Base-by-base conservation (phyloP, 2,797 vertebrate genomes). In the Coranthus polyacanthus region DNA sequence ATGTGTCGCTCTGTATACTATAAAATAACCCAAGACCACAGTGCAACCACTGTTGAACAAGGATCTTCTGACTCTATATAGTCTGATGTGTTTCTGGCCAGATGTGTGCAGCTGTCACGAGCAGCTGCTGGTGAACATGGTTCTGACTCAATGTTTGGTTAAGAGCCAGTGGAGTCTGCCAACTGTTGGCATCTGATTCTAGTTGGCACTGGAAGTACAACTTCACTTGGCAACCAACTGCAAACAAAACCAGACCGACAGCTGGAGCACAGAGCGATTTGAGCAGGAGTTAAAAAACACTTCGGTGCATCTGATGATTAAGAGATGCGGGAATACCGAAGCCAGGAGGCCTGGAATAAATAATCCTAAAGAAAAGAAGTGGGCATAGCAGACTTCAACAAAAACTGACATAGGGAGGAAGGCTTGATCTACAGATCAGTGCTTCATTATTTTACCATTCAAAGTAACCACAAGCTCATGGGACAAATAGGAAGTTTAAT, bases 31-130 rank as follows among this genome's bases (percentile, higher is more conserved):
- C 0, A 2, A 37, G 53, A 75, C 69, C 60, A 85, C 77, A 88
- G 53, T 44, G 50, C 26, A 34, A 41, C 41, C 66, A 55, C 53
- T 77, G 69, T 82, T 64, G 39, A 12, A 66, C 55, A 75, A 57
- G 20, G 52, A 60, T 53, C 46, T 45, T 57, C 56, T 11, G 26
- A 17, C 22, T 56, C 34, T n/a, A 18, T 29, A 34, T n/a, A 52
- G 18, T n/a, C n/a, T 34, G n/a, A 22, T 55, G 26, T 22, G 15
- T 47, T 22, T 36, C 32, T 70, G 62, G 3, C 51, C 71, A 76
- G 61, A 81, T 75, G 74, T 66, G 42, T 41, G 42, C 78, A 68
- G 46, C 52, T 60, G 70, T 46, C 43, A 5, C 1, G 55, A 17
- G 34, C n/a, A 29, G 29, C 13, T n/a, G 20, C 3, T 22, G 18